Base-by-base conservation (phyloP, 2,797 vertebrate species). In the Philypnodon macrostomus region DNA sequence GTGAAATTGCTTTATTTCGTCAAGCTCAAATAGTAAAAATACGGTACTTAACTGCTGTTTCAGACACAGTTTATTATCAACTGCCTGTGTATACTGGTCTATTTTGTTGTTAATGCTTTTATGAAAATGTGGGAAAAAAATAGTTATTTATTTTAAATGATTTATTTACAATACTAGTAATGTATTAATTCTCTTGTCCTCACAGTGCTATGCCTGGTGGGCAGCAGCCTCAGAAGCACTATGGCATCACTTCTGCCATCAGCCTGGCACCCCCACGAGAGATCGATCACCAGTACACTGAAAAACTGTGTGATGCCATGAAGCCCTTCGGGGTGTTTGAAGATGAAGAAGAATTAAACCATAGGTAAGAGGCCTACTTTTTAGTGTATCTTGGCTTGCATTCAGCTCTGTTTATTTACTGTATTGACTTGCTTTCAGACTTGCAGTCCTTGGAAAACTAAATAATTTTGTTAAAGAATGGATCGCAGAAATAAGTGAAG, bases 251-350 rank as follows among this genome's bases (percentile, higher is more conserved):
- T 6, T 94, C 94, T 59, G 92, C 96, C 26, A 94, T 97, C 66
- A 97, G 94, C 75, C 88, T 94, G 59, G 93, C 94, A 41, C 85
- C 88, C 73, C 94, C 96, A 27, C 85, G 91, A 67, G 92, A 95
- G 47, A 88, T 92, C 47, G 96, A 98, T 83, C 87, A 90, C 63
- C 77, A 93, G 73, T 92, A 94, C 62, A 96, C 95, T 30, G 90
- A 92, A 72, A 96, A 92, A 57, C 87, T 98, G 53, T 89, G 92
- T 32, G 95, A 98, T 69, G 90, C 93, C 10, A 93, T 98, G 94
- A 93, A 93, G 73, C 91, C 92, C 18, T 97, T 95, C 81, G 96
- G 93, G 18, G 93, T 97, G 19, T 98, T 97, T 89, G 96, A 98
- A 86, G 93, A 96, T 59, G 92, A 95, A 67, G 91, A 93, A 61